A percentile compares a stretch with the other conserved stretches of the same genome.
Evolutionary conservation across 2,888 invertebrate species (phyloP).

Genomic region (Galerucella nymphaeae): DNA sequence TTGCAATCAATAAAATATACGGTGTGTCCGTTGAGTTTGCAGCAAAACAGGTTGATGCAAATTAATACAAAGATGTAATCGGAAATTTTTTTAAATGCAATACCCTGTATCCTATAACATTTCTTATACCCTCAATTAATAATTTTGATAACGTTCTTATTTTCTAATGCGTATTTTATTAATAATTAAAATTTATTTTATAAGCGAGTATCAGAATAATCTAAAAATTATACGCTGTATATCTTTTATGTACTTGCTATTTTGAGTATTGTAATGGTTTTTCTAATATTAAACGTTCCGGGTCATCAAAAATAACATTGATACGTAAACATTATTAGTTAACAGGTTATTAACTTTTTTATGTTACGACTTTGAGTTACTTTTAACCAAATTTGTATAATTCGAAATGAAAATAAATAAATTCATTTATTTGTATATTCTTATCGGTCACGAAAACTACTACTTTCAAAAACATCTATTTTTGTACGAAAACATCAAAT

Average conservation of each 20-base stretch:
- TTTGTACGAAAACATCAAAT: neutral
- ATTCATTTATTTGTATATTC: neutral
- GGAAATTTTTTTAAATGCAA: too few species aligned
- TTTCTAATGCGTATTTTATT: too few species aligned
- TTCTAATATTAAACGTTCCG: neutral
- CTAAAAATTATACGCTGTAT: too few species aligned
- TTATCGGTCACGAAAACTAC: neutral
- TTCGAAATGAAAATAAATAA: neutral
- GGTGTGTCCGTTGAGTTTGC: neutral
- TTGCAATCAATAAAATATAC: neutral
- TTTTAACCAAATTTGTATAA: neutral
- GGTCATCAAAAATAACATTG: constrained; percentile 2
- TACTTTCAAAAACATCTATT: constrained; percentile 1
- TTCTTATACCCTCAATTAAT: too few species aligned
- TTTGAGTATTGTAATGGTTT: too few species aligned
- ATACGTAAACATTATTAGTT: neutral
- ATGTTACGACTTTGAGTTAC: neutral
- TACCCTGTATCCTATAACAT: too few species aligned
- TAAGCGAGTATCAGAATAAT: too few species aligned
- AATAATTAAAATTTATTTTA: too few species aligned
- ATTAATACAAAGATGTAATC: too few species aligned
- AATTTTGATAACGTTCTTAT: too few species aligned
- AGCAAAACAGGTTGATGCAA: too few species aligned
- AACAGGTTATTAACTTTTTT: constrained; percentile 6
- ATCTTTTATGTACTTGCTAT: too few species aligned